Conservation (phyloP, 2,113 vertebrate species). For the Tamias sibiricus region DNA sequence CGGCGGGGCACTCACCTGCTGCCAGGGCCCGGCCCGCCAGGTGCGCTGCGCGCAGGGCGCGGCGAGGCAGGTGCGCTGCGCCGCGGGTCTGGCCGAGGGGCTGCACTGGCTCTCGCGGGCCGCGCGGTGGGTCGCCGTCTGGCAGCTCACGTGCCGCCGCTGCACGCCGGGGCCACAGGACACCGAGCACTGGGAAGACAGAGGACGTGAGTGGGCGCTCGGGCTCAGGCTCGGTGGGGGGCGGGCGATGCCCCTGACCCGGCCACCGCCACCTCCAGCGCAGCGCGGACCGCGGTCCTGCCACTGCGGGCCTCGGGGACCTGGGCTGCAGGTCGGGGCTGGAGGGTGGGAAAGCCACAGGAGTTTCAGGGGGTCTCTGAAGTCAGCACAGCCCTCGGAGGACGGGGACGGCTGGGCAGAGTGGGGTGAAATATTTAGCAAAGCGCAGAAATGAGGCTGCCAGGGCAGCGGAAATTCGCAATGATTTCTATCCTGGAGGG, state of each 20-base stretch:
- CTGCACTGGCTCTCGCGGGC: conserved; percentile 87
- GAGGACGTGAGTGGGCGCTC: conserved; percentile 80
- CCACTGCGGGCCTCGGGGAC: no score
- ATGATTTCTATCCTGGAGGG: neutral
- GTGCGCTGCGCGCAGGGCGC: conserved; percentile 87
- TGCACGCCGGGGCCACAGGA: conserved; percentile 92
- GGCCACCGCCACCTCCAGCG: neutral
- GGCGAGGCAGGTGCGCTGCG: conserved; percentile 89
- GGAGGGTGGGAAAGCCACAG: neutral
- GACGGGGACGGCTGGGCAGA: neutral
- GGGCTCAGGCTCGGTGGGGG: conserved; percentile 13
- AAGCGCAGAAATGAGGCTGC: neutral
- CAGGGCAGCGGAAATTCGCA: neutral
- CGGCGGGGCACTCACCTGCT: conserved; percentile 86
- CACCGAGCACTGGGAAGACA: conserved; percentile 91
- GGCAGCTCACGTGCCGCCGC: conserved; percentile 90
- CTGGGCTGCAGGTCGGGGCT: neutral
- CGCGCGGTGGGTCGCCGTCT: conserved; percentile 81
- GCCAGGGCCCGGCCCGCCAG: conserved; percentile 93
- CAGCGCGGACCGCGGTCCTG: no score
- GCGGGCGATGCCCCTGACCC: neutral
- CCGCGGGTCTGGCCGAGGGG: conserved; percentile 84
- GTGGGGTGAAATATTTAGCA: neutral
- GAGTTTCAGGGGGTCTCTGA: neutral
- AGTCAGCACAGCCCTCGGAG: neutral